Conservation (phyloP, 2,888 invertebrate species). For the Drosophila meridionalis region DNA sequence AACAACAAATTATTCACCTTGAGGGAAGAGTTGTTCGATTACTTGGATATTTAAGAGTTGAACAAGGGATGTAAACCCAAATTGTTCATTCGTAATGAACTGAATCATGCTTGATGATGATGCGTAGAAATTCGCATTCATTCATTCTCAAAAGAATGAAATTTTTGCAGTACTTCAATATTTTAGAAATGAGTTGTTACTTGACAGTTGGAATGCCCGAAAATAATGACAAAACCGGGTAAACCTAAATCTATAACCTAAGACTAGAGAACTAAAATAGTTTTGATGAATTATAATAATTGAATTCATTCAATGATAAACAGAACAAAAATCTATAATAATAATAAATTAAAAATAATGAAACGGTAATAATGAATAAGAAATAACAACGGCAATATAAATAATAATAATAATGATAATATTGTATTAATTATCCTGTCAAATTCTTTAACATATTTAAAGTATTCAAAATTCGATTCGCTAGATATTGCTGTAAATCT, state of each 20-base stretch:
- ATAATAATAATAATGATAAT: neutral
- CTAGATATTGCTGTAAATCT: neutral
- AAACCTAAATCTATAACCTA: neutral
- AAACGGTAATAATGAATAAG: neutral
- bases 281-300: too few relatives aligned
- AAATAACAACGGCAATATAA: neutral
- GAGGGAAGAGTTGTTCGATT: neutral
- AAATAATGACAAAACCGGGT: neutral
- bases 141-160: too few relatives aligned
- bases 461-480: neutral
- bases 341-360: neutral
- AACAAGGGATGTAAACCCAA: slow-evolving; percentile 1
- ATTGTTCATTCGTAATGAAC: neutral
- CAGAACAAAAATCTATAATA: neutral
- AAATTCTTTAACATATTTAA: neutral
- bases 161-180: neutral
- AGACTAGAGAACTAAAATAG: too few relatives aligned
- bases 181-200: neutral
- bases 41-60: neutral
- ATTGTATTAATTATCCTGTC: neutral
- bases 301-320: too few relatives aligned
- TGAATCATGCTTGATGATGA: neutral
- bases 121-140: neutral
- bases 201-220: neutral
- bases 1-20: neutral